phyloP scores from a whole-genome alignment of 2,113 vertebrate species.

The Percopsis transmontana region DNA sequence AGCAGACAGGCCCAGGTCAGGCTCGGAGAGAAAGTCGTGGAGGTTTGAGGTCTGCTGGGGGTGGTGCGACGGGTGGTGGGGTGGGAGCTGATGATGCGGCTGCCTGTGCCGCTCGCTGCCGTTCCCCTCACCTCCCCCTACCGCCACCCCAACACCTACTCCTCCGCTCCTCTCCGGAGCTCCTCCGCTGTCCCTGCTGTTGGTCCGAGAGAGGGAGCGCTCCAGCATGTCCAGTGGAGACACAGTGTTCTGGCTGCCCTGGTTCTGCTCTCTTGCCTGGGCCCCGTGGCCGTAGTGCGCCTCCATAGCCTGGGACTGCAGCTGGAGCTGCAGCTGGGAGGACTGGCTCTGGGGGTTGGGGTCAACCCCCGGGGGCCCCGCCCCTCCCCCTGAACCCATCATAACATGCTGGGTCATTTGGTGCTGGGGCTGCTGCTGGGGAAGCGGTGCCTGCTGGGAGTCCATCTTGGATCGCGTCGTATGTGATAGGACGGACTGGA shows the following conservation, averaged over 20 bases:
- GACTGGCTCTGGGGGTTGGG: slow-evolving; percentile 68
- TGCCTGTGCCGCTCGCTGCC: slow-evolving; percentile 57
- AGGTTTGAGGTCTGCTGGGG: slow-evolving; percentile 68
- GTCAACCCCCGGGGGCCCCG: slow-evolving; percentile 55
- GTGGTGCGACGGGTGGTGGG: slow-evolving; percentile 64
- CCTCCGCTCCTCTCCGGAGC: slow-evolving; percentile 53
- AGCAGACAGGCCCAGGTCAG: slow-evolving; percentile 65
- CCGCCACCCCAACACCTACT: slow-evolving; percentile 34
- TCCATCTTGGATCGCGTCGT: slow-evolving; percentile 78
- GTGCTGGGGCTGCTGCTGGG: slow-evolving; percentile 56
- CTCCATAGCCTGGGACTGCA: slow-evolving; percentile 81
- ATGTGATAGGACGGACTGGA: slow-evolving; percentile 86
- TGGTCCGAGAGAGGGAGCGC: slow-evolving; percentile 70
- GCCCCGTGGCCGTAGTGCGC: slow-evolving; percentile 76
- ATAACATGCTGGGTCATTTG: slow-evolving; percentile 74
- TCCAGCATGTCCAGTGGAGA: slow-evolving; percentile 74
- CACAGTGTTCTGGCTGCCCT: slow-evolving; percentile 71
- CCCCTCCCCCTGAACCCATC: slow-evolving; percentile 59
- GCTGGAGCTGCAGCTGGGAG: slow-evolving; percentile 81
- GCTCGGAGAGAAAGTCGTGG: slow-evolving; percentile 72
- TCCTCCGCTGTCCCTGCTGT: slow-evolving; percentile 56
- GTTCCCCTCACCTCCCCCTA: slow-evolving; percentile 51
- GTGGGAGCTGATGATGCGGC: slow-evolving; percentile 72
- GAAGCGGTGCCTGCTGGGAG: slow-evolving; percentile 52
- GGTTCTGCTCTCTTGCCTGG: slow-evolving; percentile 70